Evolutionary conservation across 2,888 invertebrate genomes (phyloP).

Genomic region (Hybos culiciformis): DNA sequence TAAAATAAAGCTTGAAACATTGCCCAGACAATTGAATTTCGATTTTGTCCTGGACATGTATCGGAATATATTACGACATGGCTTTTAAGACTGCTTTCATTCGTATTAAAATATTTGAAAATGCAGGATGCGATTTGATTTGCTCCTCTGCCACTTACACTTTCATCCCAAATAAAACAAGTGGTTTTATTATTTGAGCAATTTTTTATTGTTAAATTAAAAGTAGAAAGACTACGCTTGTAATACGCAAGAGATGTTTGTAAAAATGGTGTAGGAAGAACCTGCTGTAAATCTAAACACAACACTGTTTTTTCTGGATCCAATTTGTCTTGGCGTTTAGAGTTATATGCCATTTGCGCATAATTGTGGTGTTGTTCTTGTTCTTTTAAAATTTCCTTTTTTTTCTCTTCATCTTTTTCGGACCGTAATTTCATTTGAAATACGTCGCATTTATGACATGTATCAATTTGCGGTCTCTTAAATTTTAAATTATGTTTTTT

Average conservation of each 20-base stretch:
- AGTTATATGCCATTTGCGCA: not conserved
- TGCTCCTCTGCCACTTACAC: not conserved
- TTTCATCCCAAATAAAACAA: not conserved
- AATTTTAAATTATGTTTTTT: not conserved
- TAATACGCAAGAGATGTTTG: not conserved
- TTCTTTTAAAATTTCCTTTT: not conserved
- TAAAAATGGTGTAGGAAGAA: not conserved
- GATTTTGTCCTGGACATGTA: slow-evolving; percentile 12
- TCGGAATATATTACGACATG: slow-evolving; percentile 3
- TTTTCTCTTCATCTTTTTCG: not conserved
- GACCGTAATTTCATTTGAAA: not conserved
- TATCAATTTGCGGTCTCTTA: not conserved
- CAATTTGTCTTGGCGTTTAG: not conserved
- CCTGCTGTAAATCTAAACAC: not conserved
- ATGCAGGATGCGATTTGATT: not conserved
- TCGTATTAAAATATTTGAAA: not conserved
- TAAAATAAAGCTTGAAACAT: slow-evolving; percentile 5
- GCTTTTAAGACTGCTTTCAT: not conserved
- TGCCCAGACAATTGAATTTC: slow-evolving; percentile 12
- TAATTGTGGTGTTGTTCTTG: not conserved
- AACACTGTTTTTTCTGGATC: not conserved
- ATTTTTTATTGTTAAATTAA: not conserved
- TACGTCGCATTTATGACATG: not conserved
- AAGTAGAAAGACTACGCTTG: not conserved
- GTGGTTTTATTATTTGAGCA: not conserved